A percentile compares a stretch with the other conserved stretches of the same genome.
Evolutionary conservation across 2,797 vertebrate genomes (phyloP).

Genomic region (Enteromius anoplus): DNA sequence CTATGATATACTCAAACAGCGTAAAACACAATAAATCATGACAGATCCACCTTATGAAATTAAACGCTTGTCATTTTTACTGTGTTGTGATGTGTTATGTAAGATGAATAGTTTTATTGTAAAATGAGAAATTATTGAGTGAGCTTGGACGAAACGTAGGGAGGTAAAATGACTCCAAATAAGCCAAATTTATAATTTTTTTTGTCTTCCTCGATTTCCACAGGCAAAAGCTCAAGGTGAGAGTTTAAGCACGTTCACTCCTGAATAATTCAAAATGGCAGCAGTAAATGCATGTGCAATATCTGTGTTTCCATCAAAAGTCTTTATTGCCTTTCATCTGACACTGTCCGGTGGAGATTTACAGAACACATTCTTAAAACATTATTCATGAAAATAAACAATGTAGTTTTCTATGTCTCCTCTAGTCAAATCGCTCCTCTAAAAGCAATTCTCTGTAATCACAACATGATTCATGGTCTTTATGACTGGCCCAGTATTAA

Average conservation of each 20-base stretch:
- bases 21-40: neutral
- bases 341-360: neutral
- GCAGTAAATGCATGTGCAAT: conserved; percentile 5
- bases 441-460: neutral
- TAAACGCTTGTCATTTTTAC: neutral
- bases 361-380: neutral
- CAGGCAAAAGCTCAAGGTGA: conserved; percentile 33
- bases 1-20: neutral
- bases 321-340: neutral
- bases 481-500: neutral
- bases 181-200: neutral
- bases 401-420: neutral
- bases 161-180: neutral
- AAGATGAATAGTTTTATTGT: neutral
- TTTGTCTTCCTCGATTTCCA: neutral
- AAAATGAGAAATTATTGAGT: neutral
- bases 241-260: conserved; percentile 23
- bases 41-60: neutral
- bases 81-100: neutral
- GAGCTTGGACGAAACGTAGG: neutral
- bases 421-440: neutral
- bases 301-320: conserved; percentile 3
- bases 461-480: conserved; percentile 3
- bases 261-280: neutral
- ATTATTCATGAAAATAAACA: conserved; percentile 7